Evolutionary conservation across 1,140 invertebrate species (phyloP).

Genomic region (Adelges cooleyi): DNA sequence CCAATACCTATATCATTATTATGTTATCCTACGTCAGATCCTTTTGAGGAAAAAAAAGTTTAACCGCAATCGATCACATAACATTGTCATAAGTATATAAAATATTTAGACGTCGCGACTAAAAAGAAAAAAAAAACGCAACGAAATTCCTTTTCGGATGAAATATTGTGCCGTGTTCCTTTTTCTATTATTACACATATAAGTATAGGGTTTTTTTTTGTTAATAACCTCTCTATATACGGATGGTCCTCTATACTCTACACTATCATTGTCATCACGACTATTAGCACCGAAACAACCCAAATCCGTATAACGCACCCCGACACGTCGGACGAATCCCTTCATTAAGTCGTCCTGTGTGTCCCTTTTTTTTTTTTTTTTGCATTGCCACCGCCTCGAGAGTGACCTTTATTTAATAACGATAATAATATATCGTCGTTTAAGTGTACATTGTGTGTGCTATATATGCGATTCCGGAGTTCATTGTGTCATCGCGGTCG

Average conservation of each 20-base stretch:
- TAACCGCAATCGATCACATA: too few species aligned
- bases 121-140: neutral
- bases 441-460: neutral
- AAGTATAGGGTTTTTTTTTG: too few species aligned
- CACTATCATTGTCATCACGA: conserved; percentile 11
- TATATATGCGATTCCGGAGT: neutral
- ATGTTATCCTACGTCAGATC: too few species aligned
- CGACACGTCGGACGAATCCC: conserved; percentile 1
- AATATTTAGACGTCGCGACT: neutral
- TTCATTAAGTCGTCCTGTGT: conserved; percentile 20
- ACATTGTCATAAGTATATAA: too few species aligned
- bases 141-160: neutral
- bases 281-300: conserved; percentile 17
- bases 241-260: too few species aligned
- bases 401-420: neutral
- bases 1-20: too few species aligned
- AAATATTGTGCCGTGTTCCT: neutral
- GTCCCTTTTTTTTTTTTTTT: neutral
- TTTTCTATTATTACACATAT: too few species aligned
- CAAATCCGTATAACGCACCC: neutral
- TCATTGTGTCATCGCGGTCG: conserved; percentile 8
- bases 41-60: too few species aligned
- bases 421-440: too few species aligned
- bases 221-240: too few species aligned
- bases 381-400: neutral